These are phyloP conservation scores for Bombus confusus DNA, from an alignment of 1,140 invertebrate genomes.

Conservation along the genomic window DNA sequence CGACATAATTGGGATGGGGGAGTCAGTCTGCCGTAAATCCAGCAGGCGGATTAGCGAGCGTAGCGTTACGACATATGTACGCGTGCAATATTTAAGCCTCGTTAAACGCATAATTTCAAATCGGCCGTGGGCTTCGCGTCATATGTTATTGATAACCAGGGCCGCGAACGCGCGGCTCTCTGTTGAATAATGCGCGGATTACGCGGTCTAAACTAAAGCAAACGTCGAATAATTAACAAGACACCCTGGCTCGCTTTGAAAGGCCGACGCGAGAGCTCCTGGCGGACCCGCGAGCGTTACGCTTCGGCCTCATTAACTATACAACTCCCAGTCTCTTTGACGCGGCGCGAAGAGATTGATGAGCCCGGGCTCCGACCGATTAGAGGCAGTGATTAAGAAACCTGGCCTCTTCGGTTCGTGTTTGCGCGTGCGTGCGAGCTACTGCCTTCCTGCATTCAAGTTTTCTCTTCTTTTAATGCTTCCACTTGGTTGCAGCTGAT, in stretches of 20 bases:
- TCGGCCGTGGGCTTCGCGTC: slow-evolving; percentile 41
- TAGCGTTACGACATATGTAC: slow-evolving; percentile 1
- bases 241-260: slow-evolving; percentile 29
- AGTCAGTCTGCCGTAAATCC: slow-evolving; percentile 21
- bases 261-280: slow-evolving; percentile 16
- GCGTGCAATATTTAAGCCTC: slow-evolving; percentile 48
- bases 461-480: background rate
- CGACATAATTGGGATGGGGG: background rate
- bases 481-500: background rate
- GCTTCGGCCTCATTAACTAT: slow-evolving; percentile 49
- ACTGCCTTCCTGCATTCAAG: background rate
- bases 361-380: slow-evolving; percentile 24
- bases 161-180: background rate
- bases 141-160: slow-evolving; percentile 51
- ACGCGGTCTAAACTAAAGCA: slow-evolving; percentile 44
- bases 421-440: background rate
- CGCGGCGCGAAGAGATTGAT: slow-evolving; percentile 48
- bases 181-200: slow-evolving; percentile 48
- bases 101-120: slow-evolving; percentile 54
- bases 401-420: background rate
- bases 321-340: slow-evolving; percentile 49
- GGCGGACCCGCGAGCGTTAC: slow-evolving; percentile 37
- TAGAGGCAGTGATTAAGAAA: slow-evolving; percentile 46
- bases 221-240: slow-evolving; percentile 55
- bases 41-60: slow-evolving; percentile 18